Evolutionary conservation across 37 sponge, comb jelly and placozoan species (phyloP).

Genomic region (Ephydatia muelleri): DNA sequence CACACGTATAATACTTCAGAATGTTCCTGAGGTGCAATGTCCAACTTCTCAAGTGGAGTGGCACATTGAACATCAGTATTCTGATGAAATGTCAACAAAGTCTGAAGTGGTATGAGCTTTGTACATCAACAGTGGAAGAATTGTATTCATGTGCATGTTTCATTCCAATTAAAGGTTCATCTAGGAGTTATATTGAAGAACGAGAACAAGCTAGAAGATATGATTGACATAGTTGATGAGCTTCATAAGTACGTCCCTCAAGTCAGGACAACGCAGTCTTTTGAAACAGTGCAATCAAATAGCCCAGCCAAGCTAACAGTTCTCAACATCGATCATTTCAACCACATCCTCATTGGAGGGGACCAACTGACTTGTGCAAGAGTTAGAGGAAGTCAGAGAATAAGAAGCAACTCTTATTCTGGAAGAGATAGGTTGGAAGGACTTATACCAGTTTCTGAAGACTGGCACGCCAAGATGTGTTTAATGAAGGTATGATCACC

Average conservation of each 20-base stretch:
- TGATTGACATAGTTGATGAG: conserved; percentile 18
- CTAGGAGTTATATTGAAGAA: conserved; percentile 8
- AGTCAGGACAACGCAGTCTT: not conserved
- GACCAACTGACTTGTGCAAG: conserved; percentile 21
- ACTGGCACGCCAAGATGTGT: conserved; percentile 23
- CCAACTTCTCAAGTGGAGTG: too few relatives aligned
- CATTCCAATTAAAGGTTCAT: not conserved
- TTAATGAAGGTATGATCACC: not conserved
- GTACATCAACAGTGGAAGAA: too few relatives aligned
- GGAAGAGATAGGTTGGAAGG: conserved; percentile 2
- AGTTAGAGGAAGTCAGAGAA: not conserved
- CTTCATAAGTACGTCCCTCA: conserved; percentile 7
- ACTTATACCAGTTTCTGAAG: conserved; percentile 2
- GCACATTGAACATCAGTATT: too few relatives aligned
- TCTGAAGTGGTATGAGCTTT: too few relatives aligned
- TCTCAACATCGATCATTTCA: not conserved
- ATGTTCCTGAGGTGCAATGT: too few relatives aligned
- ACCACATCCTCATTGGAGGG: not conserved
- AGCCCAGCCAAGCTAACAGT: not conserved
- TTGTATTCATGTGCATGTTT: too few relatives aligned
- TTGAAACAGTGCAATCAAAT: not conserved
- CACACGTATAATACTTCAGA: too few relatives aligned
- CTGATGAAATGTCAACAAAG: too few relatives aligned
- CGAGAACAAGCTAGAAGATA: conserved; percentile 4
- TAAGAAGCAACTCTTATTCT: not conserved